Evolutionary conservation across 30 jellyfish, hydroid and myxozoan species (phyloP), one percentile per base, ranked within the genome.

Genomic region (Pelagia noctiluca): DNA sequence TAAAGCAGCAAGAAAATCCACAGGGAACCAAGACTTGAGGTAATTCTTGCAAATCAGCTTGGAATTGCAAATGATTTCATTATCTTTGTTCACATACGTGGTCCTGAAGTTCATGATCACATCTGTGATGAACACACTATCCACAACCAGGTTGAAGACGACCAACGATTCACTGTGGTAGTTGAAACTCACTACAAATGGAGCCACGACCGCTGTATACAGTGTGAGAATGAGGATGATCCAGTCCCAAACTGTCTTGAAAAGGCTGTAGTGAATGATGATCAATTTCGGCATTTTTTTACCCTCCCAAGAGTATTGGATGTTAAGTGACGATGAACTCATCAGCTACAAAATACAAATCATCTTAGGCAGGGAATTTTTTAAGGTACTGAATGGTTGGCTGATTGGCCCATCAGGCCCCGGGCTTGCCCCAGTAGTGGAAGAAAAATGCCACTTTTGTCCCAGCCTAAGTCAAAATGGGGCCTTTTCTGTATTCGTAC

Each of bases 211-310:
- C 2, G 95, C 90, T 48, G 96, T 85, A 75, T 85, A 85, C 53
- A 92, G 68, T 0, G 92, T 92, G 0, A 84, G 81, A 31, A 79
- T 31, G 32, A 92, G 89, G 23, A 92, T 80, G 2, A 86, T 21
- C 90, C 90, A 79, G 72, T 92, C 98, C 95, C 96, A 92, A 1
- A 73, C 75, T 34, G 90, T 67, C 71, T 92, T 92, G 69, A 73
- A 62, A 28, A 74, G 49, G 38, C 91, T 50, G 73, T 77, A 63
- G 42, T 92, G 98, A n/a, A 78, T 50, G 11, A 92, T 84, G 2
- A 90, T 65, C 79, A 57, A 86, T 57, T 82, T 72, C 18, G 98
- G 95, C 3, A 63, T 47, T 46, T 86, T 86, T 53, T 54, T 68
- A 30, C 77, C 90, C 61, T 80, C 92, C 82, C 91, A 67, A 0